Percentiles rank a stretch among this genome's conserved stretches.
These are phyloP conservation scores for Machaerirhynchus nigripectus DNA, from an alignment of 2,113 vertebrate species.

Conservation along the genomic window DNA sequence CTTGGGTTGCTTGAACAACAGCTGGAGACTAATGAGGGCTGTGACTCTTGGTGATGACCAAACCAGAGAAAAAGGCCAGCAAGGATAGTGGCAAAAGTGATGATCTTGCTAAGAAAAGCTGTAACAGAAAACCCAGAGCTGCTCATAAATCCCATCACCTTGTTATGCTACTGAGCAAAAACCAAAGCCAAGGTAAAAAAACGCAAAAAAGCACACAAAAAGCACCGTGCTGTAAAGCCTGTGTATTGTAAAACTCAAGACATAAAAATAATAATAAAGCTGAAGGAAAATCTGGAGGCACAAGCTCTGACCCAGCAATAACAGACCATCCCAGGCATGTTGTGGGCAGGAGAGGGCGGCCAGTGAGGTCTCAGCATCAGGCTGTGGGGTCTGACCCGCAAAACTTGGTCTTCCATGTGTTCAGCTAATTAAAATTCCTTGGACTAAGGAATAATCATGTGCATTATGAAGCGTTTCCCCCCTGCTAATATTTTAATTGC, in stretches of 20 bases:
- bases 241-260: neutral
- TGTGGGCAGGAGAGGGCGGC: neutral
- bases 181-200: neutral
- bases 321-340: fast-evolving
- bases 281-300: neutral
- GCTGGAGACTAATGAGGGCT: slow-evolving; percentile 19
- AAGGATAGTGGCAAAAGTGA: slow-evolving; percentile 3
- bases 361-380: neutral
- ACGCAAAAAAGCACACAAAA: too few species aligned
- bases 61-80: slow-evolving; percentile 11
- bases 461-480: neutral
- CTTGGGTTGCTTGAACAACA: neutral
- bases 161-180: neutral
- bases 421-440: slow-evolving; percentile 35
- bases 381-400: neutral
- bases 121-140: neutral
- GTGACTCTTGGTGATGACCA: neutral
- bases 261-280: slow-evolving; percentile 29
- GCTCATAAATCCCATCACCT: neutral
- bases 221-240: neutral
- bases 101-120: slow-evolving; percentile 34
- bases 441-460: slow-evolving; percentile 11
- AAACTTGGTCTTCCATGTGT: neutral
- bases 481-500: slow-evolving; percentile 58
- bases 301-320: neutral